A percentile compares a stretch with the other conserved stretches of the same genome.
phyloP scores from a whole-genome alignment of 2,797 vertebrate species.

The Peromyscus melanophrys region DNA sequence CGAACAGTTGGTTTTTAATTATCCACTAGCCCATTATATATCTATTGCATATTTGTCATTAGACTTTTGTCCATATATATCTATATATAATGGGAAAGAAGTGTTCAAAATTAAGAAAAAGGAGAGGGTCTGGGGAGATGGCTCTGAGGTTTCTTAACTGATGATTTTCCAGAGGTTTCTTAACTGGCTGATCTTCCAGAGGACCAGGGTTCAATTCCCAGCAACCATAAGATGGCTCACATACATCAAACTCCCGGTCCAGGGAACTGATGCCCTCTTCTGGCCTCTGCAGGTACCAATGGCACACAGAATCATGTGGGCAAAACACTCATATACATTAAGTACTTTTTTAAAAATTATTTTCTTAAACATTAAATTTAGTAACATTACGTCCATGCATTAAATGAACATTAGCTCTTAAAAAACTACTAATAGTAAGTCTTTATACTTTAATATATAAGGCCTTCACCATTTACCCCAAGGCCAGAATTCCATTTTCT shows the following conservation, averaged over 20 bases:
- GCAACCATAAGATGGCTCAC: neutral
- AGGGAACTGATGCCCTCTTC: neutral
- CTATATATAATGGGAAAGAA: slow-evolving; percentile 49
- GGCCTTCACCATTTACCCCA: neutral
- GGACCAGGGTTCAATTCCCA: neutral
- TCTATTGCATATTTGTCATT: slow-evolving; percentile 13
- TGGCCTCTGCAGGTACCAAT: neutral
- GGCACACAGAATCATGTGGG: neutral
- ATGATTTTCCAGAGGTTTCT: too few species aligned
- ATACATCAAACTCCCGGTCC: neutral
- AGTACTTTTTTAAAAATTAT: neutral
- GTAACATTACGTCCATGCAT: neutral
- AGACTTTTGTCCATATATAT: neutral
- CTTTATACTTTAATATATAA: neutral
- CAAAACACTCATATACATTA: neutral
- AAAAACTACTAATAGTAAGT: slow-evolving; percentile 26
- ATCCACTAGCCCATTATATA: neutral
- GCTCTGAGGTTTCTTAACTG: too few species aligned
- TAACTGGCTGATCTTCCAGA: neutral
- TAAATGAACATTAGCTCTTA: slow-evolving; percentile 31
- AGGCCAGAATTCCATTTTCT: slow-evolving; percentile 32
- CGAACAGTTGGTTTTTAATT: neutral
- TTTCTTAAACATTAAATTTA: slow-evolving; percentile 29
- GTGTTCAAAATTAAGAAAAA: slow-evolving; percentile 5
- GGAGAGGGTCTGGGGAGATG: neutral